These are phyloP conservation scores for Lymantria monacha DNA, from an alignment of 2,888 invertebrate species.

Conservation along the genomic window DNA sequence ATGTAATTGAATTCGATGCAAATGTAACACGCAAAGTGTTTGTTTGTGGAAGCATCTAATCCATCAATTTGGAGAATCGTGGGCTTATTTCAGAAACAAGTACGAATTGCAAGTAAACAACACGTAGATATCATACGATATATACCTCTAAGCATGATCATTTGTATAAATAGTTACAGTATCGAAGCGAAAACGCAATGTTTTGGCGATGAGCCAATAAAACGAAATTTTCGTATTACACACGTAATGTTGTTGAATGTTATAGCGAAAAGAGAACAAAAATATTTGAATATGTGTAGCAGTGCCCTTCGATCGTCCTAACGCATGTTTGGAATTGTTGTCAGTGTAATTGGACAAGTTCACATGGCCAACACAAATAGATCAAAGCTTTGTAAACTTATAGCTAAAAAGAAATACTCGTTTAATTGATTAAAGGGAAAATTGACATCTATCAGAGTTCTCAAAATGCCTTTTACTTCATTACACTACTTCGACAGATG, in stretches of 20 bases:
- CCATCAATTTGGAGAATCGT: neutral
- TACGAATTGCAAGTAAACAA: slow-evolving; percentile 38
- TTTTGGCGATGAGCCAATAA: slow-evolving; percentile 55
- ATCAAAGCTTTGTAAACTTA: neutral
- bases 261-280: slow-evolving; percentile 19
- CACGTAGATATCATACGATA: slow-evolving; percentile 53
- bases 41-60: slow-evolving; percentile 2
- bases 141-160: slow-evolving; percentile 45
- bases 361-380: neutral
- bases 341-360: slow-evolving; percentile 2
- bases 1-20: slow-evolving; percentile 13
- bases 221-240: slow-evolving; percentile 56
- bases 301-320: slow-evolving; percentile 23
- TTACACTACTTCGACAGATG: too few relatives aligned
- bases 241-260: slow-evolving; percentile 42
- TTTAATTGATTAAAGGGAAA: slow-evolving; percentile 21
- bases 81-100: too few relatives aligned
- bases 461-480: too few relatives aligned
- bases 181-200: slow-evolving; percentile 60
- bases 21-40: neutral
- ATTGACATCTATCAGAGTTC: neutral
- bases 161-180: slow-evolving; percentile 61
- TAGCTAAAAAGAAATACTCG: neutral
- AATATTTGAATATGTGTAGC: slow-evolving; percentile 15
- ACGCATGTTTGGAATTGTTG: slow-evolving; percentile 13